phyloP scores from a whole-genome alignment of 1,140 invertebrate species.

The Drosophila jambulina region DNA sequence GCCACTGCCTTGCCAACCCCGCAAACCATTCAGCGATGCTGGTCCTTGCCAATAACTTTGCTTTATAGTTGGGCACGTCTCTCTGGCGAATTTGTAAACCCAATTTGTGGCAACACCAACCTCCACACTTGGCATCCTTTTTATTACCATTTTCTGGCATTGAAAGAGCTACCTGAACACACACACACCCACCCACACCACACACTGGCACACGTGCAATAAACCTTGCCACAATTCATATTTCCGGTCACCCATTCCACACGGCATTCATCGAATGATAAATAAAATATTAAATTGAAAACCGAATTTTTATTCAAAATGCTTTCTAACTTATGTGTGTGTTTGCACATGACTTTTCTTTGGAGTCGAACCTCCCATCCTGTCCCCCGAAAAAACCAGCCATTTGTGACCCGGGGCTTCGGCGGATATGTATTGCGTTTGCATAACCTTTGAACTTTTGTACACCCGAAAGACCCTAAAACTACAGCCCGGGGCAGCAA shows the following conservation, averaged over 20 bases:
- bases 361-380: slow-evolving; percentile 5
- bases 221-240: slow-evolving; percentile 49
- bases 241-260: slow-evolving; percentile 43
- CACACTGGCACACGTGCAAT: slow-evolving; percentile 15
- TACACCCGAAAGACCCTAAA: slow-evolving; percentile 51
- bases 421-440: slow-evolving; percentile 23
- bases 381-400: neutral
- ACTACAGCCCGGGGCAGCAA: slow-evolving; percentile 52
- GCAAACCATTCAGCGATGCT: slow-evolving; percentile 17
- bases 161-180: slow-evolving; percentile 49
- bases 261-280: slow-evolving; percentile 29
- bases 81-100: slow-evolving; percentile 65
- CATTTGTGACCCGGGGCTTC: slow-evolving; percentile 9
- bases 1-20: neutral
- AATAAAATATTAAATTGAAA: slow-evolving; percentile 63
- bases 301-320: slow-evolving; percentile 54
- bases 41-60: slow-evolving; percentile 61
- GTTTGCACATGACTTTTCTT: slow-evolving; percentile 44
- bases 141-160: slow-evolving; percentile 57
- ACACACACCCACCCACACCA: slow-evolving; percentile 9
- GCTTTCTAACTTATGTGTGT: slow-evolving; percentile 43
- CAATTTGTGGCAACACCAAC: slow-evolving; percentile 58
- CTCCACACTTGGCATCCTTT: slow-evolving; percentile 42
- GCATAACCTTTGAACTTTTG: slow-evolving; percentile 61
- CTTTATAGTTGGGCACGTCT: slow-evolving; percentile 66